Evolutionary conservation across 2,888 invertebrate genomes (phyloP), one percentile per base, ranked within the genome.

Genomic region (Thecophora atra): DNA sequence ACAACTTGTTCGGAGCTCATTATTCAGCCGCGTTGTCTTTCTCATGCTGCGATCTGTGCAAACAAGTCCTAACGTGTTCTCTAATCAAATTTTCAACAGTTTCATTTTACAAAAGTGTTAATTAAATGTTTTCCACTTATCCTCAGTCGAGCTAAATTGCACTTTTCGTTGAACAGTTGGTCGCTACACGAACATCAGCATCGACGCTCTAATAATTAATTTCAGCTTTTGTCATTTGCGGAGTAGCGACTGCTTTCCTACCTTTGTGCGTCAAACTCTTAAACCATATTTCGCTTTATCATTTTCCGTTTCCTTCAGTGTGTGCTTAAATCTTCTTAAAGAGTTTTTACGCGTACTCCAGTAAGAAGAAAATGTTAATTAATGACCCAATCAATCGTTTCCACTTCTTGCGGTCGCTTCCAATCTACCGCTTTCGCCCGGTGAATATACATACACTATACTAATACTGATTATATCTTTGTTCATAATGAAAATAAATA

Each of bases 111-210:
- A 47, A 13, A 47, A 21, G 44, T 64, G 64, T 64, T 64, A 64
- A 64, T 64, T 64, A 64, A 64, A 64, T 63, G 13, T 42, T 24
- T 11, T n/a, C 54, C 26, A 58, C 58, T 58, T 58, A 21, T n/a
- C 24, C 56, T 56, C 13, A 24, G 24, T n/a, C 19, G 56, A 56
- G 47, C 17, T 47, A 47, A 47, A 47, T 47, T 47, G n/a, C 11
- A 47, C 47, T 47, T 47, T n/a, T 47, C 17, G 15, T 5, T 37
- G 37, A 6, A 37, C 11, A 11, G 37, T 37, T 8, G 37, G 11
- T 2, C 7, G 51, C 51, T 51, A 17, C 51, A n/a, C 13, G 11
- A 17, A 5, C 52, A 52, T 19, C 52, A 52, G 11, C 13, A n/a
- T n/a, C n/a, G n/a, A n/a, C n/a, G n/a, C n/a, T n/a, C n/a, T n/a